Evolutionary conservation across 2,113 vertebrate genomes (phyloP), one percentile per base, ranked within the genome.

Genomic region (Poeciliopsis retropinna): DNA sequence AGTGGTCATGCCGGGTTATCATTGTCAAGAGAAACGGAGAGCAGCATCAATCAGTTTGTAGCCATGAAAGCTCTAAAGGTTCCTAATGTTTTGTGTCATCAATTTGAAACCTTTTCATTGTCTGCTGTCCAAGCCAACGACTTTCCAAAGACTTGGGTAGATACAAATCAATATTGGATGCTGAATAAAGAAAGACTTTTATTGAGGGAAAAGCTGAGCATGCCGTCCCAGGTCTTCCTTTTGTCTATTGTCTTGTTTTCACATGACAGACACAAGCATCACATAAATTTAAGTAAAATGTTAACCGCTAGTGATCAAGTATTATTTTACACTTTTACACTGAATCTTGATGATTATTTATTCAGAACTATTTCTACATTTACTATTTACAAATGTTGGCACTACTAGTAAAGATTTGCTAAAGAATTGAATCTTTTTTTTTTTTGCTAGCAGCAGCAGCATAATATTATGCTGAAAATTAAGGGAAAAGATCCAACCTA

Each of bases 131-230:
- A 69, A 73, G 67, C 51, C 77, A 72, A 75, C 75, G 79, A 84
- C 73, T 79, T 78, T 78, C 76, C 30, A 28, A 81, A 71, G 75
- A 64, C 62, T 72, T 84, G 75, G 75, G 81, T 41, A 9, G 83
- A 86, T 67, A 79, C 60, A 81, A 81, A 90, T 92, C 88, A 79
- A 88, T 91, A 80, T 39, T 57, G 83, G 84, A 76, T 81, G 82
- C 67, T 68, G 69, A 84, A 72, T 71, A 32, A 74, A 44, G 44
- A n/a, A 63, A 57, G 44, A 67, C 67, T 62, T 81, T 57, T 28
- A 34, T 60, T 83, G 66, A 84, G 31, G 72, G 60, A 79, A 82
- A 73, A 82, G 76, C 60, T 84, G 73, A 82, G 79, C 67, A 61
- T 14, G 76, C 28, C 60, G 7, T 51, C 67, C 76, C 64, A 51